Percentiles rank a stretch among this genome's conserved stretches.
phyloP scores from a whole-genome alignment of 2,113 vertebrate species.

The Pangasianodon gigas region DNA sequence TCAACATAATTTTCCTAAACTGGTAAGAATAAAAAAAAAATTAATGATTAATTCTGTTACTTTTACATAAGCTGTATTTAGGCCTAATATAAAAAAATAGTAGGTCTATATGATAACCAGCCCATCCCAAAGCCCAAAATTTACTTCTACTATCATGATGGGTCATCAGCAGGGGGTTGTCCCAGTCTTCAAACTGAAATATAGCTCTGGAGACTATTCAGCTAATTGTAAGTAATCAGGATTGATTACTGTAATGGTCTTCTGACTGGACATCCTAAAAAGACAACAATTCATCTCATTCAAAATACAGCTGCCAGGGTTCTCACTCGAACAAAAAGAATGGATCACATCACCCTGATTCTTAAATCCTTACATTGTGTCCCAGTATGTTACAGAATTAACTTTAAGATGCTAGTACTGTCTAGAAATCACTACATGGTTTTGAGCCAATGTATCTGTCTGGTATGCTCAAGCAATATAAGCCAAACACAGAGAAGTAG shows the following conservation, averaged over 20 bases:
- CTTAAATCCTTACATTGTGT: no score
- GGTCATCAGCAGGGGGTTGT: background rate
- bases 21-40: no score
- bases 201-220: background rate
- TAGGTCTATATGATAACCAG: no score
- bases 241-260: background rate
- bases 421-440: background rate
- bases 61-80: no score
- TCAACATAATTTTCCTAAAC: no score
- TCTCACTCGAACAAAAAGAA: background rate
- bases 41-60: no score
- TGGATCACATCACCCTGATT: background rate
- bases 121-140: background rate
- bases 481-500: background rate
- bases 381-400: background rate
- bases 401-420: background rate
- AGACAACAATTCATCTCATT: background rate
- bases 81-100: no score
- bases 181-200: background rate
- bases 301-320: background rate
- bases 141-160: background rate
- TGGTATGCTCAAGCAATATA: background rate
- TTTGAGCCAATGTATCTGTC: background rate
- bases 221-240: background rate
- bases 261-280: background rate